Base-by-base conservation (phyloP, 1,140 invertebrate species). In the Hydropsyche tenuis region DNA sequence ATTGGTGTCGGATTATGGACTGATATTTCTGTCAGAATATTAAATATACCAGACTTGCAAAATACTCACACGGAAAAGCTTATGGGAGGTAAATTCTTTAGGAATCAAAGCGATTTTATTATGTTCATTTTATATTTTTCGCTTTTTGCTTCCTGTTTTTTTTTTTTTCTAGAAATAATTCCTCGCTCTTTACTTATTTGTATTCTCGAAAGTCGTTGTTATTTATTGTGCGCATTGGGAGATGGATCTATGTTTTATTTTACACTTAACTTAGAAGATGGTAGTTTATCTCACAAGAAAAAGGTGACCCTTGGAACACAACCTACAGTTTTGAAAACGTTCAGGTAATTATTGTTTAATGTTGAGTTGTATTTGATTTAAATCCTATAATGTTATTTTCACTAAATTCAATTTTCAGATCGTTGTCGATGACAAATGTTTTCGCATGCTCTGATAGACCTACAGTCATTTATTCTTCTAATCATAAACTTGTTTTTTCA, bases 211-310 rank as follows among this genome's bases (percentile, higher is more conserved):
- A 92, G 91, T 12, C 91, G 93, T 66, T 93, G 94, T 74, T 98
- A 98, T 85, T 81, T 97, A 7, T 86, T 97, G 12, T 96, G 94
- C 81, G 97, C 97, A 1, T 85, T 99, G 7, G 98, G 97, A 20
- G 98, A 99, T 86, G 98, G 98, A 4, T 96, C 96, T 22, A 93
- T 99, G 87, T 97, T 96, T 83, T 99, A 99, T 84, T 99, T 98
- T 81, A 90, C 89, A 11, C 84, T 98, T 68, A 90, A 95, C 77
- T 89, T 89, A 76, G 81, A 89, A 20, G 90, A 86, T 46, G 94
- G 94, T 1, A 81, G 83, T 7, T 83, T 97, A 4, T 87, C 88
- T 1, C 94, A 96, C 75, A 94, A 92, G 80, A 97, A 97, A 80
- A 94, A 94, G 81, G 94, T 99, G 14, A 98, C 96, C 0, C 86